These are phyloP conservation scores for Premnoplex brunnescens DNA, from an alignment of 2,797 vertebrate species.

Conservation along the genomic window DNA sequence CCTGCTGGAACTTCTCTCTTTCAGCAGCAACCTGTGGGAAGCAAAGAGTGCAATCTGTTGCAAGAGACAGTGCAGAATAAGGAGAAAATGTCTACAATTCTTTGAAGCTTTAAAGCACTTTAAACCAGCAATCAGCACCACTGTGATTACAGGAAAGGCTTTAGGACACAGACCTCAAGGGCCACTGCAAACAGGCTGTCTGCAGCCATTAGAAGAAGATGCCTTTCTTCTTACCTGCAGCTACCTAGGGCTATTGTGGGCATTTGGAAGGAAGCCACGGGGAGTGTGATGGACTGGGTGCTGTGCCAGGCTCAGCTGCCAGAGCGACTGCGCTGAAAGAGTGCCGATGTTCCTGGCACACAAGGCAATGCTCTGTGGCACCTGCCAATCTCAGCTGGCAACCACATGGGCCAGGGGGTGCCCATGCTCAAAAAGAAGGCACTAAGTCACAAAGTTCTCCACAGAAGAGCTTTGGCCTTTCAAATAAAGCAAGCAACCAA, in stretches of 20 bases:
- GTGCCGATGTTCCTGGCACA: rapidly evolving
- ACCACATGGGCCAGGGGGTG: background rate
- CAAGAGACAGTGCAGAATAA: background rate
- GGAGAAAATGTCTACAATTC: background rate
- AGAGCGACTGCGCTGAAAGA: background rate
- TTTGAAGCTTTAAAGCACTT: background rate
- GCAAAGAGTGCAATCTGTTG: background rate
- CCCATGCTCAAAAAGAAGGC: background rate
- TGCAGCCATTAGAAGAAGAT: background rate
- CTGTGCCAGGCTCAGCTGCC: background rate
- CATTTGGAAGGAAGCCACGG: background rate
- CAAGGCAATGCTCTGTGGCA: background rate
- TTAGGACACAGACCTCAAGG: background rate
- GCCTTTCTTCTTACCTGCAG: background rate
- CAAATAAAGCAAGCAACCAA: background rate
- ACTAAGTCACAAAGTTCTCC: background rate
- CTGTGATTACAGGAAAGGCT: background rate
- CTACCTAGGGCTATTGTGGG: background rate
- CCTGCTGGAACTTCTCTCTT: slow-evolving; percentile 81
- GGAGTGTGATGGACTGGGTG: background rate
- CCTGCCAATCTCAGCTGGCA: background rate
- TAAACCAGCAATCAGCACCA: background rate
- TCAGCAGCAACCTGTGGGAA: slow-evolving; percentile 86
- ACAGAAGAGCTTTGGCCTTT: background rate
- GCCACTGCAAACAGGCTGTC: background rate